These are phyloP conservation scores for Morone saxatilis DNA, from an alignment of 2,113 vertebrate species.

Conservation along the genomic window DNA sequence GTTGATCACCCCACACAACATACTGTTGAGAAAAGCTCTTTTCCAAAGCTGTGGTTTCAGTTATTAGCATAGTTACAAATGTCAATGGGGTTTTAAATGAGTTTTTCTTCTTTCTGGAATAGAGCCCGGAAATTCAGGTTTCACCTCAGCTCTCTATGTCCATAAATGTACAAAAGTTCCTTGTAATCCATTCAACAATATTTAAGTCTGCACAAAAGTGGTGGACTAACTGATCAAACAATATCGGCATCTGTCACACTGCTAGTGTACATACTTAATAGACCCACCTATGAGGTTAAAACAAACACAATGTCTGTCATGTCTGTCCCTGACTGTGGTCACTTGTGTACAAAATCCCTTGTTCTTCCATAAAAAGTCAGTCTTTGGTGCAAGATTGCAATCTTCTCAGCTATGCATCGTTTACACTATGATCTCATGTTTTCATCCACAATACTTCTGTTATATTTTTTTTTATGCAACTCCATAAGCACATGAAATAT, in stretches of 20 bases:
- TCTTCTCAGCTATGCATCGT: not conserved
- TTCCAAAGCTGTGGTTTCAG: too few relatives aligned
- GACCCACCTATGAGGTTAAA: not conserved
- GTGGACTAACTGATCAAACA: too few relatives aligned
- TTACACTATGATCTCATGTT: constrained; percentile 12
- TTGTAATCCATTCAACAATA: not conserved
- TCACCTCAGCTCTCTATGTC: too few relatives aligned
- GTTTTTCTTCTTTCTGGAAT: too few relatives aligned
- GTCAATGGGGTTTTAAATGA: too few relatives aligned
- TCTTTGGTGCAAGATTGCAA: not conserved
- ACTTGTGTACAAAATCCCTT: not conserved
- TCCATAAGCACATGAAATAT: constrained; percentile 20
- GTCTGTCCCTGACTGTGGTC: not conserved
- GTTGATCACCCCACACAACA: too few relatives aligned
- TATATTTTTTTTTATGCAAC: not conserved
- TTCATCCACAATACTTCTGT: constrained; percentile 17
- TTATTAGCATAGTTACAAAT: too few relatives aligned
- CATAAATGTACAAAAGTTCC: not conserved
- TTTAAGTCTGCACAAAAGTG: not conserved
- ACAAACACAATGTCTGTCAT: not conserved
- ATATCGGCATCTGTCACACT: not conserved
- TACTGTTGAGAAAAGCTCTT: too few relatives aligned
- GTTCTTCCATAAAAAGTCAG: constrained; percentile 8
- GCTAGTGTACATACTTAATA: not conserved
- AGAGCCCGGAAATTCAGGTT: too few relatives aligned